These are phyloP conservation scores for Gorsachius magnificus DNA, from an alignment of 2,797 vertebrate genomes.

Conservation along the genomic window DNA sequence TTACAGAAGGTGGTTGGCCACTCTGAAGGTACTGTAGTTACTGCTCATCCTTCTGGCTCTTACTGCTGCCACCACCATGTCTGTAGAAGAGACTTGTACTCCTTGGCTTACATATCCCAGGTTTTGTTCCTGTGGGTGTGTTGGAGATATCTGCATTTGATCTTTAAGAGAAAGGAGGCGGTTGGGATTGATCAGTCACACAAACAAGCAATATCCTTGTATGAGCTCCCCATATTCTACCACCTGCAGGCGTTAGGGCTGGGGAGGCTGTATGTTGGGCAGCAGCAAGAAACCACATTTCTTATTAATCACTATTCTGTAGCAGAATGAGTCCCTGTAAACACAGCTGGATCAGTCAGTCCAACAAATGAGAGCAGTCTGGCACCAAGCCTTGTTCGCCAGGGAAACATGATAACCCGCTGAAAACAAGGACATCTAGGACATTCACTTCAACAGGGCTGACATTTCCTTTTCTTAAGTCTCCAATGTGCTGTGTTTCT, in stretches of 20 bases:
- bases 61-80: background rate
- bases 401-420: background rate
- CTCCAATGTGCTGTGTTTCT: background rate
- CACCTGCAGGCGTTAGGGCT: background rate
- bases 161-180: background rate
- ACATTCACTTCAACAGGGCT: background rate
- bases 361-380: background rate
- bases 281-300: background rate
- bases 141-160: background rate
- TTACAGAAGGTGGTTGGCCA: background rate
- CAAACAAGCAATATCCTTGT: background rate
- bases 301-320: background rate
- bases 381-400: background rate
- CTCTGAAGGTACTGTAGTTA: background rate
- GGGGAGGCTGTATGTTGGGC: background rate
- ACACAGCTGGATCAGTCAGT: background rate
- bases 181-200: background rate
- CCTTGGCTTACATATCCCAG: background rate
- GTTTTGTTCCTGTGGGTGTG: background rate
- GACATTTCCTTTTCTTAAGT: background rate
- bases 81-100: background rate
- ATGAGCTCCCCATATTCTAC: background rate
- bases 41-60: background rate
- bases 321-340: background rate
- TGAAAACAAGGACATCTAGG: background rate